Percentiles rank a stretch among this genome's conserved stretches.
These are phyloP conservation scores for Cuculus canorus DNA, from an alignment of 2,797 vertebrate species.

Conservation along the genomic window DNA sequence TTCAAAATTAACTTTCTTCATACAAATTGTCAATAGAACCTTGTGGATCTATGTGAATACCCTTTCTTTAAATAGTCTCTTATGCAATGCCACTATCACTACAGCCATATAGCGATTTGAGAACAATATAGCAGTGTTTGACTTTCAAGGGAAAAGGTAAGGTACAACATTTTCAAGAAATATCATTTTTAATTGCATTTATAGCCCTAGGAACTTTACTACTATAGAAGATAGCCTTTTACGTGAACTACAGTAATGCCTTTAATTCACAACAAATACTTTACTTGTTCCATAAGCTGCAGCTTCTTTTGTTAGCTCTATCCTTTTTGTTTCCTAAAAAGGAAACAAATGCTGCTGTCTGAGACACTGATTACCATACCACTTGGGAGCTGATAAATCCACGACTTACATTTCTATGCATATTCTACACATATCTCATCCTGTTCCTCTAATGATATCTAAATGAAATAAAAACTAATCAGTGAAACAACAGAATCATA, in stretches of 20 bases:
- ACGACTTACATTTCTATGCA: neutral
- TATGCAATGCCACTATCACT: neutral
- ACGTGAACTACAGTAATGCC: neutral
- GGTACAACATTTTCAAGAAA: neutral
- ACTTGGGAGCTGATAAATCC: conserved; percentile 10
- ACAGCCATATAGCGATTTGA: neutral
- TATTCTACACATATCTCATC: neutral
- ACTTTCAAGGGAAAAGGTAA: neutral
- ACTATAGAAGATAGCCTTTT: neutral
- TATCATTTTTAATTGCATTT: neutral
- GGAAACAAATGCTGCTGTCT: conserved; percentile 16
- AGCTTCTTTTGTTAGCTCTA: conserved; percentile 7
- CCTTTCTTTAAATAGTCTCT: neutral
- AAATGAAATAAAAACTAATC: neutral
- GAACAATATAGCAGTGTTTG: neutral
- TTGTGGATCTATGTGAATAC: neutral
- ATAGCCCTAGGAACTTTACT: neutral
- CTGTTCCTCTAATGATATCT: neutral
- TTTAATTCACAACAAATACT: conserved; percentile 1
- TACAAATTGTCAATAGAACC: neutral
- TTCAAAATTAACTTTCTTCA: neutral
- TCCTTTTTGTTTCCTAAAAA: conserved; percentile 38
- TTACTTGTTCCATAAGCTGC: neutral
- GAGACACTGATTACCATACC: neutral
- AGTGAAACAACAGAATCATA: neutral